Base-by-base conservation (phyloP, 2,888 invertebrate genomes). In the Drosophila helvetica region DNA sequence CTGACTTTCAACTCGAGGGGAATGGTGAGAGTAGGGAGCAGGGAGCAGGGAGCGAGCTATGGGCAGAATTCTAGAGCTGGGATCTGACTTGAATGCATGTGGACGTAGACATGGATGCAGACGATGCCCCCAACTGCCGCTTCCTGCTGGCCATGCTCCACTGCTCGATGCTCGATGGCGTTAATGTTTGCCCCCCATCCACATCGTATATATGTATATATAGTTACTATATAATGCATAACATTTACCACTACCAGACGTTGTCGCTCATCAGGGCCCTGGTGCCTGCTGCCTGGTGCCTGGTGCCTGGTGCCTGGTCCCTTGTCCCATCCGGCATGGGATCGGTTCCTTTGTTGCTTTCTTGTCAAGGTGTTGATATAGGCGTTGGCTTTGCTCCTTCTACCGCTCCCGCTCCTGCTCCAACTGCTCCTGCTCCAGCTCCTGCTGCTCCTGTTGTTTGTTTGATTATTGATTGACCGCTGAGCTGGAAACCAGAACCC, bases 381-480 rank as follows among this genome's bases (percentile, higher is more conserved):
- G 79, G 81, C 75, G 69, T 70, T 78, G 33, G 33, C 33, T 12
- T 33, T 0, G 3, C 30, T 10, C 1, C 30, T 10, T 0, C 25
- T 38, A 7, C 47, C 47, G n/a, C 30, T 45, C 19, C 22, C 19
- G 17, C n/a, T n/a, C n/a, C 38, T 15, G 33, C 33, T 33, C 33
- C 33, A 12, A 47, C 50, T 56, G 47, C 50, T 57, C 50, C 47
- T 27, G 60, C 33, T 10, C 0, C 38, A 15, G 33, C 33, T 33
- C 33, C 33, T 33, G 51, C 50, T 56, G 47, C 50, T 57, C 50
- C 47, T 27, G 60, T 71, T 67, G 53, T 55, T 62, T 77, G 74
- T 68, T 79, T 70, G 69, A 65, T 74, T 78, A 78, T 80, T 78
- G 78, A 78, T 80, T 74, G 80, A 71, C 71, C 65, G 71, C 60